Conservation (phyloP, 1,140 invertebrate genomes). For the Notospermus geniculatus region DNA sequence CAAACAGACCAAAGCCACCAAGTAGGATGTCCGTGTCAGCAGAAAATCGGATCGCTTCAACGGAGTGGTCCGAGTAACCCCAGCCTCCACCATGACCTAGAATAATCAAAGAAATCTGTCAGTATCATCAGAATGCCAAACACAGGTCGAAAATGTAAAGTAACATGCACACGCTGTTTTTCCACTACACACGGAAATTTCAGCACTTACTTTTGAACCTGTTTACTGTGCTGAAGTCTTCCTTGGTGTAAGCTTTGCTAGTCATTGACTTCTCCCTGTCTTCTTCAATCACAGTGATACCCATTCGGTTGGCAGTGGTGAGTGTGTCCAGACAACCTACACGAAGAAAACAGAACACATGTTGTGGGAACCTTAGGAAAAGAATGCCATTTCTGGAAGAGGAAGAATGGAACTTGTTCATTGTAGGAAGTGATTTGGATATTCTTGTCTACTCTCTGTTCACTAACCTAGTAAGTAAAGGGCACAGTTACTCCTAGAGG, state of each 20-base stretch:
- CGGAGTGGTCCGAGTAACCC: constrained; percentile 94
- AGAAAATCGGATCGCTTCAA: constrained; percentile 73
- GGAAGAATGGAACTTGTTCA: background rate
- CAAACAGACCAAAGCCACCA: constrained; percentile 92
- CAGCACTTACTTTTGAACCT: constrained; percentile 81
- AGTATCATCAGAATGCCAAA: background rate
- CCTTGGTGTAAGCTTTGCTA: constrained; percentile 61
- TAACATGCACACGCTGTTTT: constrained; percentile 1
- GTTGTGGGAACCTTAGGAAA: background rate
- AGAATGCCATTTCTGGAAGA: background rate
- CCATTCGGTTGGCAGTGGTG: constrained; percentile 75
- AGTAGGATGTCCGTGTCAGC: constrained; percentile 88
- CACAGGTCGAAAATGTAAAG: background rate
- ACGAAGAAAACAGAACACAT: constrained; percentile 2
- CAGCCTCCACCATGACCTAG: constrained; percentile 89
- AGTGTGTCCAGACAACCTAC: constrained; percentile 80
- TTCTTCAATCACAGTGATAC: constrained; percentile 55
- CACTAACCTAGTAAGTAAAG: constrained; percentile 72
- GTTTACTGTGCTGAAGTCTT: constrained; percentile 82
- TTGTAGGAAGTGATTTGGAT: too few species aligned
- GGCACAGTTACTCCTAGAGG: constrained; percentile 77
- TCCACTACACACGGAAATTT: too few species aligned
- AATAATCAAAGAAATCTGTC: constrained; percentile 1
- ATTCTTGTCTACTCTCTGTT: too few species aligned
- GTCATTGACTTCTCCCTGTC: constrained; percentile 56